These are phyloP conservation scores for Sylvia atricapilla DNA, from an alignment of 2,113 vertebrate genomes.

Conservation along the genomic window DNA sequence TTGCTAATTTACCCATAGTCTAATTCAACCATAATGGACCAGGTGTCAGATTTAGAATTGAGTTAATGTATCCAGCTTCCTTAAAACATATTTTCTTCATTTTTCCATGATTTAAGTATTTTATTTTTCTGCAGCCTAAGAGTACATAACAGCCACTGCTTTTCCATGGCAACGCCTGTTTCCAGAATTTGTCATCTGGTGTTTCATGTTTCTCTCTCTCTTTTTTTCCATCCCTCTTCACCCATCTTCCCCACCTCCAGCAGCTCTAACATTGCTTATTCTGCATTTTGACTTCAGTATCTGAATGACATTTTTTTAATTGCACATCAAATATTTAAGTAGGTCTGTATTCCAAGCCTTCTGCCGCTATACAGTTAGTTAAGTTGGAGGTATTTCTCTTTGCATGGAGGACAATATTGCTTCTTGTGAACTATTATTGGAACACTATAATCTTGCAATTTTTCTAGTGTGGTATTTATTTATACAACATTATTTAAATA, in stretches of 20 bases:
- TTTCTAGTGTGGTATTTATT: neutral
- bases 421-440: neutral
- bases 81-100: neutral
- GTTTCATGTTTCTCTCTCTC: conserved; percentile 26
- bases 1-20: neutral
- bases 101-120: neutral
- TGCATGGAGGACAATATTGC: neutral
- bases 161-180: conserved; percentile 64
- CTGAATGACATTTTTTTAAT: conserved; percentile 32
- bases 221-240: neutral
- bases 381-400: neutral
- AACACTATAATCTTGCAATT: neutral
- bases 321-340: conserved; percentile 7
- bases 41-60: neutral
- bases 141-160: conserved; percentile 3
- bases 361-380: neutral
- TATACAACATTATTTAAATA: neutral
- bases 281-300: conserved; percentile 55
- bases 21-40: neutral
- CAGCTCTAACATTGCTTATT: conserved; percentile 42
- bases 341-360: neutral
- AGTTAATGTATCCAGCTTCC: neutral
- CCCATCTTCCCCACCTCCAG: neutral
- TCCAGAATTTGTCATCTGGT: conserved; percentile 68
- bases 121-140: neutral